These are phyloP conservation scores for Heliconius himera DNA, from an alignment of 1,140 invertebrate species.

Conservation along the genomic window DNA sequence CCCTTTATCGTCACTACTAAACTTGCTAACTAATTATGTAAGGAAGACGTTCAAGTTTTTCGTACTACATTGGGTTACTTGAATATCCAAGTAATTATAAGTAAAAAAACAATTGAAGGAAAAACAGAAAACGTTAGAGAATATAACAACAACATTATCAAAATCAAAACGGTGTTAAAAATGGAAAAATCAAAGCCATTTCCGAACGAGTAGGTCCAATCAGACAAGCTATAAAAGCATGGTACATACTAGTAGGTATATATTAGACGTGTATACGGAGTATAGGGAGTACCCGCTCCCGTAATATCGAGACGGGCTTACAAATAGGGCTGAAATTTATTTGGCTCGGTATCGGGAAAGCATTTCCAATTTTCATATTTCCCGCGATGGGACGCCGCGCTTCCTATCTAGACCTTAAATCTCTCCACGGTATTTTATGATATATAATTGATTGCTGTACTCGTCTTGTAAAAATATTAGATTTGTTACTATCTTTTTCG, in stretches of 20 bases:
- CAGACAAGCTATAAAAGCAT: conserved; percentile 30
- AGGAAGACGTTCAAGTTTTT: not conserved
- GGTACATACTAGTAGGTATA: conserved; percentile 7
- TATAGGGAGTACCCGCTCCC: conserved; percentile 19
- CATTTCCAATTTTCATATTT: conserved; percentile 78
- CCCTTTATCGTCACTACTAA: not conserved
- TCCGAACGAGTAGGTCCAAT: conserved; percentile 35
- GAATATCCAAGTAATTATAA: no score
- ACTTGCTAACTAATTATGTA: not conserved
- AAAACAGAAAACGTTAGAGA: no score
- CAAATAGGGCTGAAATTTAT: conserved; percentile 69
- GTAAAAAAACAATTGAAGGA: no score
- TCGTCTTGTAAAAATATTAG: conserved; percentile 1
- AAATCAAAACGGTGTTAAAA: not conserved
- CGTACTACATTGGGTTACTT: not conserved
- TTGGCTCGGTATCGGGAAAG: conserved; percentile 56
- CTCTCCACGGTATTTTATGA: conserved; percentile 61
- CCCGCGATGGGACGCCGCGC: conserved; percentile 53
- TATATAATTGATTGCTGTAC: conserved; percentile 36
- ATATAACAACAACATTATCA: no score
- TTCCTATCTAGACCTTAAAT: conserved; percentile 59
- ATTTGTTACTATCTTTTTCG: not conserved
- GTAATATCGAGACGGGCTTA: conserved; percentile 42
- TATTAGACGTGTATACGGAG: conserved; percentile 15
- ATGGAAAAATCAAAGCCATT: conserved; percentile 24